phyloP scores from a whole-genome alignment of 2,888 invertebrate genomes.

The Melipona beecheii region DNA sequence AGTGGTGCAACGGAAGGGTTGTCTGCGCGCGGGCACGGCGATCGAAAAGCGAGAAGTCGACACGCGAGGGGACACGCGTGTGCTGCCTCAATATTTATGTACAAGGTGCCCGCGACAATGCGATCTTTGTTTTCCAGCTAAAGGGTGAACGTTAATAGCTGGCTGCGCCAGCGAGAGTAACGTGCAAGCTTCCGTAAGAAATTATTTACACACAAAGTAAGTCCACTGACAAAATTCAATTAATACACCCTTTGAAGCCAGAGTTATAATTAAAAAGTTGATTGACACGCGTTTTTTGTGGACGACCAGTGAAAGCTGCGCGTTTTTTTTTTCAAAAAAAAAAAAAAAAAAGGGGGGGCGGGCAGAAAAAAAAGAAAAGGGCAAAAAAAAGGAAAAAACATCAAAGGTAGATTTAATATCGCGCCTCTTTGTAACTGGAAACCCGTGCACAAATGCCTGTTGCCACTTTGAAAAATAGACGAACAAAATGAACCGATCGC shows the following conservation, averaged over 20 bases:
- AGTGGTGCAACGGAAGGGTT: constrained; percentile 58
- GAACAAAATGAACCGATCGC: not conserved
- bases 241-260: constrained; percentile 11
- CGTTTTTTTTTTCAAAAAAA: not conserved
- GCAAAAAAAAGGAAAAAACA: not conserved
- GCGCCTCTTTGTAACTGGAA: constrained; percentile 9
- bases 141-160: not conserved
- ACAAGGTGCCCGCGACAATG: constrained; percentile 38
- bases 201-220: constrained; percentile 8
- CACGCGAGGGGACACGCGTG: constrained; percentile 38
- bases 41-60: constrained; percentile 42
- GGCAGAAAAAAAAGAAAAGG: too few species aligned
- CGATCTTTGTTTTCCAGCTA: constrained; percentile 6
- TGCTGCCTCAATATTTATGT: constrained; percentile 44
- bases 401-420: constrained; percentile 19
- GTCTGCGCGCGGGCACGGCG: constrained; percentile 27
- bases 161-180: not conserved
- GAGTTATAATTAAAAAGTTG: constrained; percentile 34
- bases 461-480: constrained; percentile 1
- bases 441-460: not conserved
- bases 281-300: constrained; percentile 22
- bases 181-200: not conserved
- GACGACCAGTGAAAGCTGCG: not conserved
- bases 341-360: not conserved
- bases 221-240: constrained; percentile 19